These are phyloP conservation scores for Cherax destructor DNA, from an alignment of 1,140 invertebrate genomes.

Conservation along the genomic window DNA sequence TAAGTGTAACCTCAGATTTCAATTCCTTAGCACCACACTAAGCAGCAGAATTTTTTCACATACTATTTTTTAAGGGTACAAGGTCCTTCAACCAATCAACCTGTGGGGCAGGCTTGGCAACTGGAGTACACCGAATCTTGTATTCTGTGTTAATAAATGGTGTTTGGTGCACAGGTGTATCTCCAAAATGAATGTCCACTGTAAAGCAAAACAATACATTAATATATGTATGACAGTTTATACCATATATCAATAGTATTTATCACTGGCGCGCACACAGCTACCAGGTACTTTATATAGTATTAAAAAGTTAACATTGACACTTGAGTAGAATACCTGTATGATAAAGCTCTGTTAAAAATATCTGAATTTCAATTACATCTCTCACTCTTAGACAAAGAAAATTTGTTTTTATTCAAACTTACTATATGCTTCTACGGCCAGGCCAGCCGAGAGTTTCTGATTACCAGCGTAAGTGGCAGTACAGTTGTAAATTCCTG, in stretches of 20 bases:
- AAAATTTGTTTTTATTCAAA: not conserved
- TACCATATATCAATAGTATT: no score
- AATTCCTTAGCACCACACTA: no score
- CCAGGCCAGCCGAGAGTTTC: constrained; percentile 48
- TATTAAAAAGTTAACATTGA: no score
- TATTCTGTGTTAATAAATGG: constrained; percentile 86
- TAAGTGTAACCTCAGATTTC: no score
- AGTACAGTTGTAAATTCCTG: constrained; percentile 88
- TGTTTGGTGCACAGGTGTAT: constrained; percentile 89
- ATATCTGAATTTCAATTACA: no score
- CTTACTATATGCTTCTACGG: constrained; percentile 66
- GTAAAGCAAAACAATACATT: constrained; percentile 72
- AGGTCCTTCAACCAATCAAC: constrained; percentile 90
- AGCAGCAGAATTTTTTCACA: not conserved
- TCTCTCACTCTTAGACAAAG: not conserved
- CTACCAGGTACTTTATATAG: no score
- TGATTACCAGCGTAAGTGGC: constrained; percentile 82
- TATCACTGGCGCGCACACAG: no score
- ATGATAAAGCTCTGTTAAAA: no score
- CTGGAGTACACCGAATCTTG: constrained; percentile 88
- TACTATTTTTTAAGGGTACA: constrained; percentile 76
- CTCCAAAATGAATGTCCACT: constrained; percentile 89
- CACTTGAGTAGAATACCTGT: no score
- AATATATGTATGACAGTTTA: no score
- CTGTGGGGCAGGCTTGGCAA: constrained; percentile 87